These are phyloP conservation scores for Polia nebulosa DNA, from an alignment of 2,888 invertebrate genomes.

Conservation along the genomic window DNA sequence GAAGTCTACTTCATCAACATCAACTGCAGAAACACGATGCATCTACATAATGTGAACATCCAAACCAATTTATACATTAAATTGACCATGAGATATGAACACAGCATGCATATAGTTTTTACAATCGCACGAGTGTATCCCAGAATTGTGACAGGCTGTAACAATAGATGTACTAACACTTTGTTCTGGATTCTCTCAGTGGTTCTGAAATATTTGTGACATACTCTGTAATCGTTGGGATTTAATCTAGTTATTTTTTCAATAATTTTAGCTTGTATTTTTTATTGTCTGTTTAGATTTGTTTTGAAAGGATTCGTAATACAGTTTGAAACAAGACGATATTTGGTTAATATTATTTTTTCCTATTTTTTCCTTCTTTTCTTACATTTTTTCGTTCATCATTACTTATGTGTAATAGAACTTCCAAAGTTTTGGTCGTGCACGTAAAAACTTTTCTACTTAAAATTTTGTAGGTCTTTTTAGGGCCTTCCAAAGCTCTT, in stretches of 20 bases:
- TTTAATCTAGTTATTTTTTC: constrained; percentile 27
- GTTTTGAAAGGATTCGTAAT: too few species aligned
- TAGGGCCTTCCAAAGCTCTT: too few species aligned
- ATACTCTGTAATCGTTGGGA: constrained; percentile 23
- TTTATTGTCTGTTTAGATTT: neutral
- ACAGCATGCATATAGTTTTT: constrained; percentile 38
- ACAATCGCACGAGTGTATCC: constrained; percentile 32
- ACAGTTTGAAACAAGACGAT: too few species aligned
- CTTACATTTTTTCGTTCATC: too few species aligned
- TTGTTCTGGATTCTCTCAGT: constrained; percentile 32
- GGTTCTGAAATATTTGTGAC: constrained; percentile 35
- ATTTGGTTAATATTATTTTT: too few species aligned
- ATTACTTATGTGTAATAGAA: too few species aligned
- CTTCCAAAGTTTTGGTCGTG: neutral
- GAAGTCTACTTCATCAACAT: neutral
- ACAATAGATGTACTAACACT: constrained; percentile 51
- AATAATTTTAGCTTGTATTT: neutral
- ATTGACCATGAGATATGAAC: constrained; percentile 54
- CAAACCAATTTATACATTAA: constrained; percentile 48
- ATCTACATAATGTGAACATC: constrained; percentile 1
- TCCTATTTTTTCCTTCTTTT: too few species aligned
- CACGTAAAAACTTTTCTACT: neutral
- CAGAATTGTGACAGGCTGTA: constrained; percentile 47
- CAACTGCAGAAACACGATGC: neutral
- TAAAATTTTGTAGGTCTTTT: neutral